A percentile compares a stretch with the other conserved stretches of the same genome.
phyloP scores from a whole-genome alignment of 1,140 invertebrate genomes.

The Augochlora pura region DNA sequence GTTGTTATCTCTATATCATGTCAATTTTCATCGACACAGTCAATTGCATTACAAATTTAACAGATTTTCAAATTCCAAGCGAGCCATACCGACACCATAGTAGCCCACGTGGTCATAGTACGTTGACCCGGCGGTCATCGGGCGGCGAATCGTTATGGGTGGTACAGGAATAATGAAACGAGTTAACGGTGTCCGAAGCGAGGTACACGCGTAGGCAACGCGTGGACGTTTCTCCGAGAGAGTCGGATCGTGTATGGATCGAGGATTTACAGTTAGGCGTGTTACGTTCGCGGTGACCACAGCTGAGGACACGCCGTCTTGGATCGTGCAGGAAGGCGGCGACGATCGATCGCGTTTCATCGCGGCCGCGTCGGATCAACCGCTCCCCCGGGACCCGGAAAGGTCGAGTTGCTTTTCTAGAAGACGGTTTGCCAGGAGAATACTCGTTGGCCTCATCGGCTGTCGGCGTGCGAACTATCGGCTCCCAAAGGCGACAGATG shows the following conservation, averaged over 20 bases:
- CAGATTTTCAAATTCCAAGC: no score
- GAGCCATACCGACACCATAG: no score
- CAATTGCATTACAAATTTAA: no score
- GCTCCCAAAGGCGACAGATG: background rate
- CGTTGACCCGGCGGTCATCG: background rate
- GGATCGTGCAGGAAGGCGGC: background rate
- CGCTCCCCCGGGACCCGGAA: background rate
- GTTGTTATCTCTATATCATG: no score
- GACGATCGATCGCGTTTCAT: background rate
- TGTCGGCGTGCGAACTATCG: no score
- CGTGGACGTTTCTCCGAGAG: constrained; percentile 8
- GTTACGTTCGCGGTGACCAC: background rate
- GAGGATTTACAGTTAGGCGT: constrained; percentile 50
- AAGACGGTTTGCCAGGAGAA: no score
- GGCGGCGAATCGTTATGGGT: background rate
- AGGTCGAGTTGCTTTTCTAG: no score
- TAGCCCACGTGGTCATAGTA: background rate
- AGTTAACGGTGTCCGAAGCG: constrained; percentile 15
- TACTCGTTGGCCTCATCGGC: no score
- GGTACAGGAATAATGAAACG: background rate
- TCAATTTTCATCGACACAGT: no score
- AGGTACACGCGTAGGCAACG: background rate
- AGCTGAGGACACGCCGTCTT: background rate
- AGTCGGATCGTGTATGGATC: background rate
- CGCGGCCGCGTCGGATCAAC: background rate